These are phyloP conservation scores for Pipistrellus pipistrellus DNA, from an alignment of 2,797 vertebrate species.

Conservation along the genomic window DNA sequence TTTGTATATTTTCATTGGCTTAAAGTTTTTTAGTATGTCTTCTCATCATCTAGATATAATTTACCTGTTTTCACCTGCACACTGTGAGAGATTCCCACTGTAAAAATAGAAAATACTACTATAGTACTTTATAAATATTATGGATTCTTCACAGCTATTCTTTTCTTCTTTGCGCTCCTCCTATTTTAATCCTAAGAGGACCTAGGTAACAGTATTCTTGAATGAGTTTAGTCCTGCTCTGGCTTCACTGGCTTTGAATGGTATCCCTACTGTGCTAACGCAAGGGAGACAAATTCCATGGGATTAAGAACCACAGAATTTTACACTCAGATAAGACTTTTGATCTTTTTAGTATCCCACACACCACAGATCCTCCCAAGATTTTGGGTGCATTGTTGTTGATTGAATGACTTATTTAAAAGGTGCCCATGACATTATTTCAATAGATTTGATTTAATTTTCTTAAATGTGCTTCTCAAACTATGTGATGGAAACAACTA, in stretches of 20 bases:
- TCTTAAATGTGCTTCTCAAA: neutral
- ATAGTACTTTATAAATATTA: neutral
- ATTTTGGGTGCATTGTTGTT: neutral
- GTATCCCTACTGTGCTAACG: neutral
- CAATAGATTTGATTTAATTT: neutral
- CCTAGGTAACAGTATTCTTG: neutral
- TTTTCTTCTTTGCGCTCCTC: neutral
- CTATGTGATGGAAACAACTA: neutral
- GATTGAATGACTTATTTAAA: neutral
- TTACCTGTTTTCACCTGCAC: neutral
- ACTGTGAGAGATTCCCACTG: neutral
- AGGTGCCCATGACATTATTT: neutral
- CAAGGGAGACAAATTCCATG: neutral
- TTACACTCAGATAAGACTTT: neutral
- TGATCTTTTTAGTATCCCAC: neutral
- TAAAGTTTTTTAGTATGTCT: constrained; percentile 74
- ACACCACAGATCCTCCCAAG: neutral
- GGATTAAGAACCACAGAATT: neutral
- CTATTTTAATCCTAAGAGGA: neutral
- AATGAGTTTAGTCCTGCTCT: neutral
- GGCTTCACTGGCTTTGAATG: neutral
- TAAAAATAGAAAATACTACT: neutral
- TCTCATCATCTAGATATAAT: constrained; percentile 35
- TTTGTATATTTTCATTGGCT: constrained; percentile 59
- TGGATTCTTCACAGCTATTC: neutral